These are phyloP conservation scores for Trissolcus basalis DNA, from an alignment of 1,140 invertebrate species.

Conservation along the genomic window DNA sequence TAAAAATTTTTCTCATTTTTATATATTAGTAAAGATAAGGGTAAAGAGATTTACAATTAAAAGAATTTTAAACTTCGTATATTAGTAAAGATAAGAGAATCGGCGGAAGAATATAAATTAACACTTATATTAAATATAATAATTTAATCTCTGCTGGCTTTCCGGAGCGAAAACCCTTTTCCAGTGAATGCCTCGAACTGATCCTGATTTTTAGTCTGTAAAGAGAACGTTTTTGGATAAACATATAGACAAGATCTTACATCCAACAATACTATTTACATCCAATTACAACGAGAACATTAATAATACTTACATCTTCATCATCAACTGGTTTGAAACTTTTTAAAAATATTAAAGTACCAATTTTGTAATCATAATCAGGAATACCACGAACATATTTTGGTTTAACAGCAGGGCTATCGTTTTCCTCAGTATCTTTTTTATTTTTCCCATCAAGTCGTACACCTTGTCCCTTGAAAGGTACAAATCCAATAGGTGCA, in stretches of 20 bases:
- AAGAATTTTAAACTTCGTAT: too few species aligned
- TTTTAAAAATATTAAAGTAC: conserved; percentile 88
- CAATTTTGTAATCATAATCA: conserved; percentile 94
- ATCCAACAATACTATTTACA: too few species aligned
- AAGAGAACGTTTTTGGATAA: conserved; percentile 18
- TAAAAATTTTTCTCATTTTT: too few species aligned
- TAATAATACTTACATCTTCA: conserved; percentile 68
- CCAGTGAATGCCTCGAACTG: conserved; percentile 81
- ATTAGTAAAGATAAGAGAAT: too few species aligned
- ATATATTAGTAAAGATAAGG: too few species aligned
- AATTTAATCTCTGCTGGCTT: conserved; percentile 74
- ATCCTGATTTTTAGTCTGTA: conserved; percentile 69
- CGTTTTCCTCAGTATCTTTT: conserved; percentile 77
- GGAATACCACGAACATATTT: conserved; percentile 90
- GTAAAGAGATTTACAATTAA: too few species aligned
- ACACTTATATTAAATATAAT: background rate
- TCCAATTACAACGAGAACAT: background rate
- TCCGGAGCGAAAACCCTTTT: conserved; percentile 79
- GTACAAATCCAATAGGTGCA: conserved; percentile 83
- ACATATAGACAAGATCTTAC: too few species aligned
- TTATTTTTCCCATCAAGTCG: conserved; percentile 87
- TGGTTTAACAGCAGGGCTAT: conserved; percentile 67
- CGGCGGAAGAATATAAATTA: too few species aligned
- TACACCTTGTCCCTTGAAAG: conserved; percentile 90
- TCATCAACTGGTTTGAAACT: conserved; percentile 78